Evolutionary conservation across 2,113 vertebrate genomes (phyloP).

Genomic region (Butorides virescens): DNA sequence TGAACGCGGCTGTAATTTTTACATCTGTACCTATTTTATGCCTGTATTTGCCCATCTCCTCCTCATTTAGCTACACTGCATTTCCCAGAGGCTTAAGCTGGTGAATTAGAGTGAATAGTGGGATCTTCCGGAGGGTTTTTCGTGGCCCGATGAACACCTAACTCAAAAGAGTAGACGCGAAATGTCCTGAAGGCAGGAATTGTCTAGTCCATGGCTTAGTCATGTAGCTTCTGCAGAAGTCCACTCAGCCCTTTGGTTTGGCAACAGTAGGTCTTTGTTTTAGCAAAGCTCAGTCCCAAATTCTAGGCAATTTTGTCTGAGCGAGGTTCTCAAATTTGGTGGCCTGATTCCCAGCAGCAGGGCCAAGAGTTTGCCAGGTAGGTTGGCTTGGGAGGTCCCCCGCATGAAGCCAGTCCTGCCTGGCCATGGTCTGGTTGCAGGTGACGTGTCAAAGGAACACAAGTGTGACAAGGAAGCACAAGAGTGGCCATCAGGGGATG

Average conservation of each 20-base stretch:
- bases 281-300: not conserved
- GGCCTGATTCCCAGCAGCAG: not conserved
- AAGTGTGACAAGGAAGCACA: not conserved
- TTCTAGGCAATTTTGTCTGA: not conserved
- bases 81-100: not conserved
- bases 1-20: not conserved
- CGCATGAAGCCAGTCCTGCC: not conserved
- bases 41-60: not conserved
- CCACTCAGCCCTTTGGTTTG: not conserved
- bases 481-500: not conserved
- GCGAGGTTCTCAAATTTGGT: not conserved
- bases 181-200: not conserved
- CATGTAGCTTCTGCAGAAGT: not conserved
- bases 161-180: not conserved
- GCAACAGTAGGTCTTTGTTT: not conserved
- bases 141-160: not conserved
- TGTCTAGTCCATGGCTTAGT: not conserved
- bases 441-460: not conserved
- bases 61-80: accelerated
- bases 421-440: not conserved
- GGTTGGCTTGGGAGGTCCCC: not conserved
- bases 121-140: not conserved
- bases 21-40: not conserved
- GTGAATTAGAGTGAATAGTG: not conserved
- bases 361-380: not conserved